Percentiles rank a stretch among this genome's conserved stretches.
Conservation (phyloP, 2,888 invertebrate genomes). For the Orthosia incerta region DNA sequence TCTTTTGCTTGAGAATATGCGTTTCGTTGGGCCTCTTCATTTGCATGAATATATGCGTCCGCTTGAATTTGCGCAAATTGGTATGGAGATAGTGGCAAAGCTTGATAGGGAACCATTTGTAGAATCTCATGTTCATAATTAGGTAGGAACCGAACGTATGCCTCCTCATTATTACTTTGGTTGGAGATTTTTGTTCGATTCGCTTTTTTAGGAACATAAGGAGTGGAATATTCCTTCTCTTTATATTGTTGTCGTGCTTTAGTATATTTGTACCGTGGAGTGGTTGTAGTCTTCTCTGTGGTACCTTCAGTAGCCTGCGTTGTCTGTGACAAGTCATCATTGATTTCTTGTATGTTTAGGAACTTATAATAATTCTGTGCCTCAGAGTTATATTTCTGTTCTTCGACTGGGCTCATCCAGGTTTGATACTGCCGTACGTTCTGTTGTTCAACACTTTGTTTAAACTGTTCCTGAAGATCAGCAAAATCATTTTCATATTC, state of each 20-base stretch:
- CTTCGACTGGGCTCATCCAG: conserved; percentile 40
- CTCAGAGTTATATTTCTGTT: conserved; percentile 32
- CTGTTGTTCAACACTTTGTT: conserved; percentile 40
- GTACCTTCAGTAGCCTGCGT: conserved; percentile 43
- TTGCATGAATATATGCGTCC: conserved; percentile 16
- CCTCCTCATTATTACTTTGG: conserved; percentile 40
- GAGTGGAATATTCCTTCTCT: conserved; percentile 57
- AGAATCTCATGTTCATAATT: conserved; percentile 59
- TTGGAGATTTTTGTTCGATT: conserved; percentile 40
- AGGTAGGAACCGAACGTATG: conserved; percentile 64
- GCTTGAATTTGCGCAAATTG: conserved; percentile 9
- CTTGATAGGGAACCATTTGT: conserved; percentile 46
- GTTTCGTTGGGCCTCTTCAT: conserved; percentile 20
- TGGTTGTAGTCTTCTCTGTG: conserved; percentile 47
- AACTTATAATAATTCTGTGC: conserved; percentile 58
- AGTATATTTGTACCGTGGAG: conserved; percentile 48
- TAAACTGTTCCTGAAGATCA: conserved; percentile 48
- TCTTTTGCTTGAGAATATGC: conserved; percentile 7
- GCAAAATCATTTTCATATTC: conserved; percentile 55
- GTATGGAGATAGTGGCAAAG: conserved; percentile 46
- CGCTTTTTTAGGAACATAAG: conserved; percentile 61
- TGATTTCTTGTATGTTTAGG: conserved; percentile 57
- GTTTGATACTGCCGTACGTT: conserved; percentile 41
- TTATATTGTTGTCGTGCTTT: conserved; percentile 53
- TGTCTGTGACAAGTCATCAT: conserved; percentile 40